phyloP scores from a whole-genome alignment of 2,113 vertebrate species.

The Lagopus leucura region DNA sequence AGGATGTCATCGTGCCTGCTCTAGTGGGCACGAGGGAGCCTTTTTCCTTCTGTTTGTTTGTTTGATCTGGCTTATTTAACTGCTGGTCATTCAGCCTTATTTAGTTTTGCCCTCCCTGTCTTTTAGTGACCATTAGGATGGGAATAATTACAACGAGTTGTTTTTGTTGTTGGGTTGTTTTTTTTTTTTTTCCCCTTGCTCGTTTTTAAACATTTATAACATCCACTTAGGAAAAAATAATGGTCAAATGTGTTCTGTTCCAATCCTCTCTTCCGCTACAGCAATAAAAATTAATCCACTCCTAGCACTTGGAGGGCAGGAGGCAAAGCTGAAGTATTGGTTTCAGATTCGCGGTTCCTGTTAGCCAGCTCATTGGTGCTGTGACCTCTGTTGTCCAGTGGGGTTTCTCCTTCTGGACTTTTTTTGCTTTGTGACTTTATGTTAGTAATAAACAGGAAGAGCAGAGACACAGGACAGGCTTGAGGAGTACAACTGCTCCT shows the following conservation, averaged over 20 bases:
- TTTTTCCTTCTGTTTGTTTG: slow-evolving; percentile 17
- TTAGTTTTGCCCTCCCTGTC: slow-evolving; percentile 42
- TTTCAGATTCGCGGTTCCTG: not conserved
- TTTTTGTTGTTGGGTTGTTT: not conserved
- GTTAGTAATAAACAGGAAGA: not conserved
- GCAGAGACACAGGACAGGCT: not conserved
- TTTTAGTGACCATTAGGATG: slow-evolving; percentile 48
- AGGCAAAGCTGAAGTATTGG: not conserved
- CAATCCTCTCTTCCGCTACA: not conserved
- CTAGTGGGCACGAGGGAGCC: not conserved
- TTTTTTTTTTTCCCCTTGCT: not conserved
- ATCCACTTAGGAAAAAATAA: slow-evolving; percentile 30
- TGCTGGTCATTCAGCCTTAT: slow-evolving; percentile 51
- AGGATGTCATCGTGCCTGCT: not conserved
- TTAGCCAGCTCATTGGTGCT: not conserved
- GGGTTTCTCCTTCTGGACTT: not conserved
- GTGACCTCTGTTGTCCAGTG: not conserved
- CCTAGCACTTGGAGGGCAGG: slow-evolving; percentile 16
- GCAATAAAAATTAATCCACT: slow-evolving; percentile 45
- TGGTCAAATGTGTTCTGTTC: not conserved
- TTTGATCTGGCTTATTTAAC: slow-evolving; percentile 42
- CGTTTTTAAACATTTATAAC: slow-evolving; percentile 63
- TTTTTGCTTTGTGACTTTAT: not conserved
- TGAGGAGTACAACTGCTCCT: not conserved
- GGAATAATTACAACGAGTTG: slow-evolving; percentile 45